Conservation (phyloP, 2,888 invertebrate species). For the Eristalis pertinax region DNA sequence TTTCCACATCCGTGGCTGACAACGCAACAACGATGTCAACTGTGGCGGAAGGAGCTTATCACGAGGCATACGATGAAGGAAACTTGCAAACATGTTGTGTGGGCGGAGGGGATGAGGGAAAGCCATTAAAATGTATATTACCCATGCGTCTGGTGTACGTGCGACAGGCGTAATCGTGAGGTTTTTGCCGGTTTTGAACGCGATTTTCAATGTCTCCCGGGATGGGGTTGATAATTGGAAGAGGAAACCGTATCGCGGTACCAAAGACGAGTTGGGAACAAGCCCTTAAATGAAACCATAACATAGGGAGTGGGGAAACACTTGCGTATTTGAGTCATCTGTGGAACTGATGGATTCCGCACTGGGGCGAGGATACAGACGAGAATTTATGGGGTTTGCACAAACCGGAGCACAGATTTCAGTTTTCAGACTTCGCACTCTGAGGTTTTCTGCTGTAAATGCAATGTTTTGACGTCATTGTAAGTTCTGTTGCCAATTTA, state of each 20-base stretch:
- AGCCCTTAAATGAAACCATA: background rate
- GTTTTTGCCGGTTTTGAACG: background rate
- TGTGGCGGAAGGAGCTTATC: conserved; percentile 14
- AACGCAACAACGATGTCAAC: background rate
- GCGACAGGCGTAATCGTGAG: conserved; percentile 3
- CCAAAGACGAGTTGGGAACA: background rate
- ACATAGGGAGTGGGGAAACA: background rate
- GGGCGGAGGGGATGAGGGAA: conserved; percentile 12
- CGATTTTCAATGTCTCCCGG: background rate
- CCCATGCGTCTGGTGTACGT: conserved; percentile 9
- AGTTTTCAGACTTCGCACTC: no score
- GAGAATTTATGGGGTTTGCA: background rate
- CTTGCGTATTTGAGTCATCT: background rate
- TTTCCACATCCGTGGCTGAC: background rate
- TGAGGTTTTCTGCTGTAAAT: no score
- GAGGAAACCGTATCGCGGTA: background rate
- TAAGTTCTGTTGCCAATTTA: no score
- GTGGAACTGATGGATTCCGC: background rate
- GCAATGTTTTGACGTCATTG: no score
- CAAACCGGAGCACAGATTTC: background rate
- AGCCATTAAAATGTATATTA: conserved; percentile 28
- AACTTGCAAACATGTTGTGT: background rate
- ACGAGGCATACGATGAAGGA: background rate
- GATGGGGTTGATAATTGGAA: background rate
- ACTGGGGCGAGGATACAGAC: background rate